These are phyloP conservation scores for Macrostomum cliftonense DNA, from an alignment of 2,888 invertebrate species.

Conservation along the genomic window DNA sequence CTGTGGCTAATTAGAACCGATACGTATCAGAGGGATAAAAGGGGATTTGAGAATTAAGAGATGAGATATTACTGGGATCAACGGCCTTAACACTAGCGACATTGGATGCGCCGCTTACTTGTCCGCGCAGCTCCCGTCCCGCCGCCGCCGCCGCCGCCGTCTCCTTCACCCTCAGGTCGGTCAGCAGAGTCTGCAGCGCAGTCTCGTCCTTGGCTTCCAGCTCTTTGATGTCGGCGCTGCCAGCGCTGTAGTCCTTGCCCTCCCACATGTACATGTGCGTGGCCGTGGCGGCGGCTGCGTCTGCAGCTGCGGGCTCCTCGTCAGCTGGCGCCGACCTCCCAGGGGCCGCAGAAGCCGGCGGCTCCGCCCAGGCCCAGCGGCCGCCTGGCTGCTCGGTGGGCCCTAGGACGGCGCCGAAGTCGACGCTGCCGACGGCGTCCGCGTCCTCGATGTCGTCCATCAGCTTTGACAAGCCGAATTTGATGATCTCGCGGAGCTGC, in stretches of 20 bases:
- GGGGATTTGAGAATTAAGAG: no score
- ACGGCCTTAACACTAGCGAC: no score
- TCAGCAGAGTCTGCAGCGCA: slow-evolving; percentile 8
- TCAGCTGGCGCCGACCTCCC: slow-evolving; percentile 11
- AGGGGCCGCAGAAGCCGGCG: slow-evolving; percentile 22
- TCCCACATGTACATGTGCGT: slow-evolving; percentile 34
- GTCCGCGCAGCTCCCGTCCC: not conserved
- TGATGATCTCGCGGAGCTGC: slow-evolving; percentile 31
- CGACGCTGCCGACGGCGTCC: slow-evolving; percentile 17
- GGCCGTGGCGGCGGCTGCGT: slow-evolving; percentile 6
- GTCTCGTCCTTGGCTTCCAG: slow-evolving; percentile 26
- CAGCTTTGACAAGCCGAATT: slow-evolving; percentile 32
- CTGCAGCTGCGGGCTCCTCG: slow-evolving; percentile 1
- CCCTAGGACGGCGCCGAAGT: slow-evolving; percentile 27
- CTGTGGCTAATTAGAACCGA: no score
- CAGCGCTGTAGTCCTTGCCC: slow-evolving; percentile 30
- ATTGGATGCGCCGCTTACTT: not conserved
- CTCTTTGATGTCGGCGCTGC: slow-evolving; percentile 24
- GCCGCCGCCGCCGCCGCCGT: slow-evolving; percentile 11
- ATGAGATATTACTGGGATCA: no score
- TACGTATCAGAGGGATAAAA: no score
- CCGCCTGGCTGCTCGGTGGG: slow-evolving; percentile 13
- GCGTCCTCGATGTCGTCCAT: slow-evolving; percentile 19
- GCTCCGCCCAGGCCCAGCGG: no score
- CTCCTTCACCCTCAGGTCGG: slow-evolving; percentile 14